Conservation (phyloP, 2,888 invertebrate species). For the Ennomos quercinarius region DNA sequence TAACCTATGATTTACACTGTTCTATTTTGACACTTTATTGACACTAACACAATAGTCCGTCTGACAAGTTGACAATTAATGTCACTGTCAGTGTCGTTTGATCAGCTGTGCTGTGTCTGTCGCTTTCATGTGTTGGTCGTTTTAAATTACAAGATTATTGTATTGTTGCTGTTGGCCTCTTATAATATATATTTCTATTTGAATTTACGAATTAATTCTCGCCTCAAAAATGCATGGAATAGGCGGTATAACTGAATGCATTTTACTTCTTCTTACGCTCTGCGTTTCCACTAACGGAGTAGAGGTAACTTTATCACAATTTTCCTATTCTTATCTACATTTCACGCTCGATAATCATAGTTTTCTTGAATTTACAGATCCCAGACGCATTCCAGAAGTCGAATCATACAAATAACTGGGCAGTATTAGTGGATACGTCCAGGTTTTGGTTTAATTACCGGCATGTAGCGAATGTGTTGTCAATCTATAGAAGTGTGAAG, state of each 20-base stretch:
- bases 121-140: too few relatives aligned
- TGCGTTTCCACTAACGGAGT: conserved; percentile 14
- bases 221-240: background rate
- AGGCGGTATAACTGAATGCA: background rate
- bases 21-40: too few relatives aligned
- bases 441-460: conserved; percentile 99
- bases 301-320: conserved; percentile 23
- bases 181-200: too few relatives aligned
- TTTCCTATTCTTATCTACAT: background rate
- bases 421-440: conserved; percentile 98
- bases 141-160: too few relatives aligned
- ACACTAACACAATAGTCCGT: too few relatives aligned
- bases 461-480: conserved; percentile 99
- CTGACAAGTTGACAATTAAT: too few relatives aligned
- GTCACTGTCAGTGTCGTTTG: too few relatives aligned
- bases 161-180: too few relatives aligned
- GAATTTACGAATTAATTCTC: too few relatives aligned
- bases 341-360: background rate
- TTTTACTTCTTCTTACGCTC: background rate
- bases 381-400: conserved; percentile 86
- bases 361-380: conserved; percentile 59
- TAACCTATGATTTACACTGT: too few relatives aligned
- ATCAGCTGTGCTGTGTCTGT: too few relatives aligned
- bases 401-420: conserved; percentile 99
- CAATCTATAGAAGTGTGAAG: conserved; percentile 99